Evolutionary conservation across 2,113 vertebrate species (phyloP).

Genomic region (Solenodon paradoxus): DNA sequence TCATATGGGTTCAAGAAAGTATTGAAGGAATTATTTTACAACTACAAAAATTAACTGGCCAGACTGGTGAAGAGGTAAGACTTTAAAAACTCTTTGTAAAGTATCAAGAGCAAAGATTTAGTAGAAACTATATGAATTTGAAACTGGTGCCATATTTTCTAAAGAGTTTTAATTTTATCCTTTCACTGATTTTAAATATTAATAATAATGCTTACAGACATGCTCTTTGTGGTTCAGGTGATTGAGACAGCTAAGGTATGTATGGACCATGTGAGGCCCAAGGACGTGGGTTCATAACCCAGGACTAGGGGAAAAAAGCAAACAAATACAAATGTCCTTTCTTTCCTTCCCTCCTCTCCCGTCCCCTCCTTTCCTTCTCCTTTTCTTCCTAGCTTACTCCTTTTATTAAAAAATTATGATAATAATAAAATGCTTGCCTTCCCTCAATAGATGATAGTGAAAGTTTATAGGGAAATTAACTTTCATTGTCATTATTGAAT

Average conservation of each 20-base stretch:
- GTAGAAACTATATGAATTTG: background rate
- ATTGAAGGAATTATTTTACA: constrained; percentile 89
- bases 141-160: constrained; percentile 5
- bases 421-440: background rate
- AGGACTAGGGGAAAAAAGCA: no score
- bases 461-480: background rate
- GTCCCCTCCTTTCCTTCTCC: no score
- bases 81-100: background rate
- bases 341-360: no score
- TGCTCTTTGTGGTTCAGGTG: no score
- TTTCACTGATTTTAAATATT: background rate
- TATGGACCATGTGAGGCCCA: no score
- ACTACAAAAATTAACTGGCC: constrained; percentile 84
- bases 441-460: background rate
- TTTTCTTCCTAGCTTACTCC: no score
- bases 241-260: no score
- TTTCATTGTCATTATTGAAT: background rate
- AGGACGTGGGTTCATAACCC: no score
- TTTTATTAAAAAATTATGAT: no score
- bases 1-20: constrained; percentile 86
- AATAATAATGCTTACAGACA: no score
- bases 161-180: background rate
- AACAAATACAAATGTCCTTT: no score
- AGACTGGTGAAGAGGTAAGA: constrained; percentile 83
- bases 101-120: background rate